Evolutionary conservation across 2,797 vertebrate species (phyloP), one percentile per base, ranked within the genome.

Genomic region (Anguilla anguilla): DNA sequence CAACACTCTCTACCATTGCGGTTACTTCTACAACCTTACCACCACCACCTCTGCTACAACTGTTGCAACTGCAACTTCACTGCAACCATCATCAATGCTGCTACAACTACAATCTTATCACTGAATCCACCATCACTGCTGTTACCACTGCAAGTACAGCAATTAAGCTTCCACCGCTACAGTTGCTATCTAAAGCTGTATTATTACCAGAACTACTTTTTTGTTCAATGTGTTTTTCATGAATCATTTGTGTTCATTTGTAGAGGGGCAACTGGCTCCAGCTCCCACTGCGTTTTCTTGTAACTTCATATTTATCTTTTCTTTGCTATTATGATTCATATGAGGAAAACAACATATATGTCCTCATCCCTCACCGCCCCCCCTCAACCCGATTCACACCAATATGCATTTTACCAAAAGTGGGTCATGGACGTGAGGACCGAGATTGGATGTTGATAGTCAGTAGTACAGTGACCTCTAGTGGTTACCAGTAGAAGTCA

Each of bases 401-500:
- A 67, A 67, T 67, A n/a, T 67, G n/a, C 64, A 67, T 67, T 25
- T n/a, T n/a, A n/a, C 5, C 64, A 25, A 67, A 25, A 67, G n/a
- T 28, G 67, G 28, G n/a, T 28, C n/a, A 72, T 72, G 67, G n/a
- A 72, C n/a, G 1, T 7, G 25, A 31, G 31, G 10, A 7, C 31
- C 5, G 25, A 72, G 28, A 11, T 28, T 17, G 35, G 17, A 77
- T 7, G 28, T 35, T 77, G 31, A 7, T 77, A 39, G 4, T 77
- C 72, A 77, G 72, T 77, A 6, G 35, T 19, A 77, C 15, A 77
- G 13, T 77, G 72, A 77, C 31, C 72, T 77, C 72, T 77, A 77
- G 72, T 77, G 72, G 72, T 43, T 4, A 77, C 13, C 15, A 2
- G 69, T 3, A 74, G 69, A 74, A 31, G 10, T 74, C 64, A 1